These are phyloP conservation scores for Xestoiulus laeticollis DNA, from an alignment of 2,888 invertebrate genomes.

Conservation along the genomic window DNA sequence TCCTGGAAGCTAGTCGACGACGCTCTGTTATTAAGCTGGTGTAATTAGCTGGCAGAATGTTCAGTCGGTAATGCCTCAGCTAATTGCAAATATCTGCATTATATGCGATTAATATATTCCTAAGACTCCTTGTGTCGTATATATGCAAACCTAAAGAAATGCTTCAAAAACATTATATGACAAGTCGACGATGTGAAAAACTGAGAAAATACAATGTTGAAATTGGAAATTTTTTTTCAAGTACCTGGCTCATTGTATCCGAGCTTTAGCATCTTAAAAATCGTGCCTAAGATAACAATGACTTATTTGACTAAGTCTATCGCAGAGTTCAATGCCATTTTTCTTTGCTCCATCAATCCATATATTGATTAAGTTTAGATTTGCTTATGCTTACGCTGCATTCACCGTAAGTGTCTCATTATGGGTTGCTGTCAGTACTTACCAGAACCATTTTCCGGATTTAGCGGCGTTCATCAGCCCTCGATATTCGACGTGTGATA, in stretches of 20 bases:
- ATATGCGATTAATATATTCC: not conserved
- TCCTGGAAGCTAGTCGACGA: not conserved
- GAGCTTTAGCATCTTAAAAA: not conserved
- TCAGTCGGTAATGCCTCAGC: not conserved
- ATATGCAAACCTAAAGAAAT: not conserved
- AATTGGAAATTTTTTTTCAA: too few relatives aligned
- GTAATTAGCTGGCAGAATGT: slow-evolving; percentile 6
- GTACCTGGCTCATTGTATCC: not conserved
- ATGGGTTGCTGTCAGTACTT: slow-evolving; percentile 20
- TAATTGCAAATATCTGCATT: slow-evolving; percentile 12
- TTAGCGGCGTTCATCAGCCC: not conserved
- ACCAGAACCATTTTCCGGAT: slow-evolving; percentile 19
- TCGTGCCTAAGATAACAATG: slow-evolving; percentile 3
- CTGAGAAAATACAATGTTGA: not conserved
- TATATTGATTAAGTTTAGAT: slow-evolving; percentile 9
- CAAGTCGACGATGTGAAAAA: not conserved
- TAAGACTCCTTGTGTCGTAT: too few relatives aligned
- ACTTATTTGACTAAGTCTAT: slow-evolving; percentile 12
- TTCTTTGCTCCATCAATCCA: not conserved
- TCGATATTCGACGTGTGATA: not conserved
- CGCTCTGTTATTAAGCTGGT: too few relatives aligned
- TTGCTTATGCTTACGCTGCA: slow-evolving; percentile 3
- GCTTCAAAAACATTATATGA: not conserved
- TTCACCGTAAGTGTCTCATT: not conserved
- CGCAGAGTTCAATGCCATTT: not conserved